Conservation (phyloP, 1,140 invertebrate species). For the Zophobas morio region DNA sequence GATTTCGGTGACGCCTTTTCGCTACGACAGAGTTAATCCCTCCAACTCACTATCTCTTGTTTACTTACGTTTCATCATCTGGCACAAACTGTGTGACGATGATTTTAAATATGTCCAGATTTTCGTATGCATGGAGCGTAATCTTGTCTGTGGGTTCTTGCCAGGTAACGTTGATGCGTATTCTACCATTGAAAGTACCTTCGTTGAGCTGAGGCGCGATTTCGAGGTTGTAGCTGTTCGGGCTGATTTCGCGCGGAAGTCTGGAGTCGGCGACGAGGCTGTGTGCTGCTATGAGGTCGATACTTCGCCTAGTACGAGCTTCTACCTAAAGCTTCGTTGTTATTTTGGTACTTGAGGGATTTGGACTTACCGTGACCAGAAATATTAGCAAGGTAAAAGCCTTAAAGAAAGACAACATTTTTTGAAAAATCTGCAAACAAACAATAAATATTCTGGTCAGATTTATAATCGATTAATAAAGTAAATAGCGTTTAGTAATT, state of each 20-base stretch:
- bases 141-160: slow-evolving; percentile 72
- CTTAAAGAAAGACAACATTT: slow-evolving; percentile 27
- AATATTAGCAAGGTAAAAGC: slow-evolving; percentile 4
- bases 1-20: slow-evolving; percentile 52
- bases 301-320: slow-evolving; percentile 67
- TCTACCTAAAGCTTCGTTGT: no score
- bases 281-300: slow-evolving; percentile 74
- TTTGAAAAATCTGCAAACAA: slow-evolving; percentile 18
- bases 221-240: slow-evolving; percentile 74
- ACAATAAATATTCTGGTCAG: slow-evolving; percentile 1
- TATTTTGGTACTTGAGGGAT: no score
- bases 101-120: slow-evolving; percentile 70
- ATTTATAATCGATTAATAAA: slow-evolving; percentile 26
- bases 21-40: slow-evolving; percentile 3
- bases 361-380: slow-evolving; percentile 2
- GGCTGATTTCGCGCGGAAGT: slow-evolving; percentile 72
- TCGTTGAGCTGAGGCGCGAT: slow-evolving; percentile 74
- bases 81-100: slow-evolving; percentile 61
- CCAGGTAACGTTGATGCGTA: slow-evolving; percentile 76
- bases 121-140: slow-evolving; percentile 74
- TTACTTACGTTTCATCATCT: slow-evolving; percentile 66
- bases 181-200: slow-evolving; percentile 73
- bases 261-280: slow-evolving; percentile 72
- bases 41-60: neutral
- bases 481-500: no score